Evolutionary conservation across 2,888 invertebrate species (phyloP), one percentile per base, ranked within the genome.

Genomic region (Agrochola litura): DNA sequence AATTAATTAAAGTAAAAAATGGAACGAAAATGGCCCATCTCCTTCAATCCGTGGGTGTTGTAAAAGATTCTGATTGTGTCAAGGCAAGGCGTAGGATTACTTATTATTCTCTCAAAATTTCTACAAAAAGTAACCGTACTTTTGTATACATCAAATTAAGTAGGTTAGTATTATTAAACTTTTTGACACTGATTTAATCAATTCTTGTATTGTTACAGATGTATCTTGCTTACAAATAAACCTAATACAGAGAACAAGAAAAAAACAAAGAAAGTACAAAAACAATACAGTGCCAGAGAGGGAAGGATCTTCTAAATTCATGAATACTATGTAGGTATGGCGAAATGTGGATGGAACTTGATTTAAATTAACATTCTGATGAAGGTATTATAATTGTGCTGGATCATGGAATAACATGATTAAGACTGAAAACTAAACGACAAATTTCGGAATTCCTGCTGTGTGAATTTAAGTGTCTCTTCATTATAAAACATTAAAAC

Each of bases 211-310:
- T 71, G 72, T 92, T 91, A 43, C 90, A 91, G 92, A 89, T 92
- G 73, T 92, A 92, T 78, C 83, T 90, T 25, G 92, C 92, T 22
- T 92, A 92, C 79, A 90, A 90, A 78, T 92, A 80, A 82, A 30
- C 16, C 10, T 68, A n/a, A 37, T 4, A 37, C 16, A 6, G 6
- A 22, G 8, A 30, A 6, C 16, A n/a, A 30, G 30, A 22, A 37
- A n/a, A 37, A 54, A 54, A 37, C 0, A 14, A 22, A 52, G 8
- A 30, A 30, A 12, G 8, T 22, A 67, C 6, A 14, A 52, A 22
- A 37, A 16, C 22, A n/a, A n/a, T 16, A 37, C 9, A 37, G 9
- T 54, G 52, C 3, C 6, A 37, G 14, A 37, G 16, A 6, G 30
- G 14, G 14, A 37, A 16, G 22, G 22, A 49, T 14, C 16, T 52